These are phyloP conservation scores for Mesaphorura yosii DNA, from an alignment of 1,140 invertebrate species.

Conservation along the genomic window DNA sequence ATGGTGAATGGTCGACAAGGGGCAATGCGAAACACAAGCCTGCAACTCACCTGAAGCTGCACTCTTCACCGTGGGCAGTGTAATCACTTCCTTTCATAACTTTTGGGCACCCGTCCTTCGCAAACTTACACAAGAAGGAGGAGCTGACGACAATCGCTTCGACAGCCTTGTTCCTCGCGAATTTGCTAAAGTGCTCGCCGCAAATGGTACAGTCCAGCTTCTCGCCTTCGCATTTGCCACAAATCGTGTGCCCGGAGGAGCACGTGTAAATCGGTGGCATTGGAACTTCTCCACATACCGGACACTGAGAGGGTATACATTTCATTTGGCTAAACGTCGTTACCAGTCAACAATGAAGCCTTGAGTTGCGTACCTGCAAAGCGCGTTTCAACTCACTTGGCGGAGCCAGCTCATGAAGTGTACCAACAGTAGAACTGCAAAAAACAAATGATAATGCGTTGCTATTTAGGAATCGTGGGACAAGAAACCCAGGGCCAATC, in stretches of 20 bases:
- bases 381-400: too few relatives aligned
- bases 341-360: too few relatives aligned
- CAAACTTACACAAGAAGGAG: slow-evolving; percentile 26
- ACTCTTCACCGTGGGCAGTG: slow-evolving; percentile 10
- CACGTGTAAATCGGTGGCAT: slow-evolving; percentile 26
- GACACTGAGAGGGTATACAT: slow-evolving; percentile 24
- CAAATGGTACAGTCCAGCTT: slow-evolving; percentile 18
- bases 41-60: slow-evolving; percentile 13
- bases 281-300: slow-evolving; percentile 24
- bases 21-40: not conserved
- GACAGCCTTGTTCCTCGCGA: slow-evolving; percentile 12
- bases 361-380: too few relatives aligned
- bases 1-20: not conserved
- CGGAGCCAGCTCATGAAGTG: too few relatives aligned
- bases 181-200: slow-evolving; percentile 18
- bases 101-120: slow-evolving; percentile 19
- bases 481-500: too few relatives aligned
- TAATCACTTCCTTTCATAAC: slow-evolving; percentile 23
- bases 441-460: too few relatives aligned
- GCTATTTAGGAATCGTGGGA: too few relatives aligned
- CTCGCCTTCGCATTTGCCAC: slow-evolving; percentile 19
- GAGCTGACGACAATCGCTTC: slow-evolving; percentile 23
- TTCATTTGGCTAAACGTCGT: too few relatives aligned
- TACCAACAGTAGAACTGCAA: too few relatives aligned
- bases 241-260: slow-evolving; percentile 19